Evolutionary conservation across 2,797 vertebrate genomes (phyloP), one percentile per base, ranked within the genome.

Genomic region (Stomatorhinus walkeri): DNA sequence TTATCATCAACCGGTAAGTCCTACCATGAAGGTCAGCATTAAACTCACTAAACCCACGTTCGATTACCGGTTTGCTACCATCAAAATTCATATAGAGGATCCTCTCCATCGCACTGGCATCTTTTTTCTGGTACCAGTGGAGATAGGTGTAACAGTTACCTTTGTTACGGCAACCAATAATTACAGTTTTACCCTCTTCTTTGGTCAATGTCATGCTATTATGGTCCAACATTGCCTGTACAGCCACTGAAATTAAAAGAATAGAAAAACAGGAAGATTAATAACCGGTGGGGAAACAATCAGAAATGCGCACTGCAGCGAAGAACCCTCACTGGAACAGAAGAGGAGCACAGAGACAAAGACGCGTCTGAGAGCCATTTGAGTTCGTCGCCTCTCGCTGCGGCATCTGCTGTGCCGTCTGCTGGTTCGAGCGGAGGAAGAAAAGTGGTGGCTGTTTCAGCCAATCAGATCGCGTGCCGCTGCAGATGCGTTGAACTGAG

Each of bases 111-210:
- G 32, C 24, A 19, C 40, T 52, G 12, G 0, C 28, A 40, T 87
- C 36, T 61, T 59, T 48, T 43, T 87, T 87, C 86, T 61, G 54
- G 40, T 87, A 87, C 86, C 54, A 48, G 56, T 87, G 46, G 81
- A 84, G 40, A 40, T 84, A 22, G 7, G 0, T 19, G 22, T 0
- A 0, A 84, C 81, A 84, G 4, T 8, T 16, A 24, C 19, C 10
- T 49, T 9, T 48, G 83, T 51, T 48, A 8, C 48, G 3, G 22
- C 83, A 51, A n/a, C 6, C n/a, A 14, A 85, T 85, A 14, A 0
- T 24, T 24, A 51, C 83, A 49, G 83, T 85, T 51, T 51, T 85
- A 22, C 2, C 2, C 19, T 0, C 48, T 3, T 0, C 0, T 85
- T 51, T 85, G 28, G 83, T 85, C 0, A 85, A 2, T 22, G 83